Conservation (phyloP, 1,140 invertebrate genomes). For the Brachionus sp. region DNA sequence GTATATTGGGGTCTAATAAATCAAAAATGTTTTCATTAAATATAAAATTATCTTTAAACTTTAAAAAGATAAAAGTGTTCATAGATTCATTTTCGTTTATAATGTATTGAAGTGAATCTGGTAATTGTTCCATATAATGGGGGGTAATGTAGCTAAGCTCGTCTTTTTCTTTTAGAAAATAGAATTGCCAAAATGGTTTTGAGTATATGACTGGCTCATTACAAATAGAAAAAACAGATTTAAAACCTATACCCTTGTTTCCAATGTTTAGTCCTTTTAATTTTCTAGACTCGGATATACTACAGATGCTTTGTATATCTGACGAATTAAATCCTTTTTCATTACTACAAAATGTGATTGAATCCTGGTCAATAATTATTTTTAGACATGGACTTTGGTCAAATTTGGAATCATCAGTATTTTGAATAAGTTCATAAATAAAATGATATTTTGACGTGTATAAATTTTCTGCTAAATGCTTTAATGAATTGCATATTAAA, state of each 20-base stretch:
- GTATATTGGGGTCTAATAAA: not conserved
- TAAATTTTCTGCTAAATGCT: not conserved
- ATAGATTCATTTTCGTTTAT: not conserved
- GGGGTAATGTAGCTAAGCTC: not conserved
- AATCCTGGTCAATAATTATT: not conserved
- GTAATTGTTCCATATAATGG: not conserved
- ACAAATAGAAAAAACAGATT: not conserved
- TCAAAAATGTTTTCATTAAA: not conserved
- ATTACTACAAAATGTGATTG: not conserved
- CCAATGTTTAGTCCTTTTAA: not conserved
- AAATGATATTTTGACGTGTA: not conserved
- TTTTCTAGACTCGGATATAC: not conserved
- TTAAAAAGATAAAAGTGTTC: not conserved
- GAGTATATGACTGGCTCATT: not conserved
- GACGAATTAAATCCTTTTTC: not conserved
- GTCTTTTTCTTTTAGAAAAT: slow-evolving; percentile 1
- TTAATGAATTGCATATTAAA: not conserved
- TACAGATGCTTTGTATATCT: not conserved
- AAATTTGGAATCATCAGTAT: not conserved
- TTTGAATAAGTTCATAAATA: not conserved
- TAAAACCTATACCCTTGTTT: not conserved
- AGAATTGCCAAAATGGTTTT: not conserved
- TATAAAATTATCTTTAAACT: not conserved
- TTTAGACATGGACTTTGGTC: not conserved
- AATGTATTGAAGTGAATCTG: not conserved